A percentile compares a stretch with the other conserved stretches of the same genome.
These are phyloP conservation scores for Boleophthalmus pectinirostris DNA, from an alignment of 2,113 vertebrate species.

Conservation along the genomic window DNA sequence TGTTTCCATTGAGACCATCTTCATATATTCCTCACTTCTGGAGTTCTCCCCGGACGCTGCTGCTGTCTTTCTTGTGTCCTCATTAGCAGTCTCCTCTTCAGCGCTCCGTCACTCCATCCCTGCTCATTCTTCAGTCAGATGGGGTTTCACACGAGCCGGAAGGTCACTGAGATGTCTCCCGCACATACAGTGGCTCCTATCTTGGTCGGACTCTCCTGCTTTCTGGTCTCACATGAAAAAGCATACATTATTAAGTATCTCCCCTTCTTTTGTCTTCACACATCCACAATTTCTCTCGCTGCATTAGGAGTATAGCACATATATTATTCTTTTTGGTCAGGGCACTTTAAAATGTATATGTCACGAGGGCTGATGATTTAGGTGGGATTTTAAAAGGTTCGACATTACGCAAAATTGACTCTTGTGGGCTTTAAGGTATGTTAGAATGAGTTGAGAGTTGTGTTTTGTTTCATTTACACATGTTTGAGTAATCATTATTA, in stretches of 20 bases:
- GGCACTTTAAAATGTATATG: slow-evolving; percentile 22
- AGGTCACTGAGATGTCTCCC: slow-evolving; percentile 74
- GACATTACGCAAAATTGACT: too few relatives aligned
- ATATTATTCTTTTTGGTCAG: slow-evolving; percentile 54
- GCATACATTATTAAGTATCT: slow-evolving; percentile 54
- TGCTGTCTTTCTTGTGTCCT: slow-evolving; percentile 36
- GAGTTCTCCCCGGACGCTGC: slow-evolving; percentile 28
- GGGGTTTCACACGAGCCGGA: slow-evolving; percentile 62
- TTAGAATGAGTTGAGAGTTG: too few relatives aligned
- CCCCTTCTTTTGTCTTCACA: slow-evolving; percentile 1
- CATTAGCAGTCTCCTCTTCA: slow-evolving; percentile 73
- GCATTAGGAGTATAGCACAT: slow-evolving; percentile 43
- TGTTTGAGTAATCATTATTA: too few relatives aligned
- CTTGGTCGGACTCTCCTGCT: slow-evolving; percentile 10
- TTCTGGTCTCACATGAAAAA: slow-evolving; percentile 42
- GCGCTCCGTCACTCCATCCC: slow-evolving; percentile 58
- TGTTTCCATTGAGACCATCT: slow-evolving; percentile 51
- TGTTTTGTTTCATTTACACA: too few relatives aligned
- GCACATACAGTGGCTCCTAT: slow-evolving; percentile 40
- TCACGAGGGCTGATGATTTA: slow-evolving; percentile 24
- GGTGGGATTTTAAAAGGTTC: too few relatives aligned
- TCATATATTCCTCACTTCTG: slow-evolving; percentile 59
- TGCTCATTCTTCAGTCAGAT: slow-evolving; percentile 74
- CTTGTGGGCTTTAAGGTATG: too few relatives aligned
- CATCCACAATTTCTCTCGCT: background rate